These are phyloP conservation scores for Rousettus leschenaultii DNA, from an alignment of 2,113 vertebrate genomes.

Conservation along the genomic window DNA sequence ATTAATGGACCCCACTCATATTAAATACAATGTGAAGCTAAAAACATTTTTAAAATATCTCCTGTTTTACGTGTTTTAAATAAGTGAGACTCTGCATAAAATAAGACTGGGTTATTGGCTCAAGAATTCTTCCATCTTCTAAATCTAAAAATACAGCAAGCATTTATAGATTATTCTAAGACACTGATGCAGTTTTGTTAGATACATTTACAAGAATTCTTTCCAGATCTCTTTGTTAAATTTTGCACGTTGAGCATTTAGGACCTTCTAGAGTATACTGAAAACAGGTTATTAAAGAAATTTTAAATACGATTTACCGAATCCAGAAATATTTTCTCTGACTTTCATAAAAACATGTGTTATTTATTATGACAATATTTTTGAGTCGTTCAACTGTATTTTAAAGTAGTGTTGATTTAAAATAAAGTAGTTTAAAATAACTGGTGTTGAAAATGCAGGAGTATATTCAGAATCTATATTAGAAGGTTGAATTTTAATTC, in stretches of 20 bases:
- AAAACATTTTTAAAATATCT: neutral
- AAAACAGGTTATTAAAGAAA: neutral
- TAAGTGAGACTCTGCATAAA: neutral
- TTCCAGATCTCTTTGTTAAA: neutral
- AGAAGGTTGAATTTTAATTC: neutral
- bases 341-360: neutral
- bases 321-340: neutral
- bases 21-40: neutral
- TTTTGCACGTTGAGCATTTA: neutral
- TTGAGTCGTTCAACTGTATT: neutral
- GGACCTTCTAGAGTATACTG: neutral
- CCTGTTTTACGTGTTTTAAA: neutral
- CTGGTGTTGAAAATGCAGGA: neutral
- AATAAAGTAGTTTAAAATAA: neutral
- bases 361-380: neutral
- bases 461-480: neutral
- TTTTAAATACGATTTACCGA: neutral
- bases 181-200: neutral
- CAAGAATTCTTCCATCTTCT: neutral
- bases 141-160: neutral
- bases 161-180: neutral
- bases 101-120: neutral
- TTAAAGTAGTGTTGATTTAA: neutral
- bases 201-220: neutral
- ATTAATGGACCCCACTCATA: neutral